Evolutionary conservation across 2,113 vertebrate genomes (phyloP).

Genomic region (Nannospalax galili): DNA sequence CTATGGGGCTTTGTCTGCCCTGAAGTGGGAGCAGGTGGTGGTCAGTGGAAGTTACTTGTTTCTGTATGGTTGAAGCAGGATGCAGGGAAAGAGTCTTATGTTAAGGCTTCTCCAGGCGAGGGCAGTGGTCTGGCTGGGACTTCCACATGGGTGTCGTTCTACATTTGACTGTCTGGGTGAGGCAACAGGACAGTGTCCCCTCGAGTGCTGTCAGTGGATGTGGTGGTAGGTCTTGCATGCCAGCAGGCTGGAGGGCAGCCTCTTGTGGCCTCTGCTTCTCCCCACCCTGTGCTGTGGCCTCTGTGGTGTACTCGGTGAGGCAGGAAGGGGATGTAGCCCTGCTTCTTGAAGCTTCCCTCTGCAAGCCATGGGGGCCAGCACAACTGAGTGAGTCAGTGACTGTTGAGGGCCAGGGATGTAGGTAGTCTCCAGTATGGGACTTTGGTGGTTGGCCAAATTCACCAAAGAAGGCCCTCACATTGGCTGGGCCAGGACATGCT

Average conservation of each 20-base stretch:
- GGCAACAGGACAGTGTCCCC: too few species aligned
- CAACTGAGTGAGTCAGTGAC: background rate
- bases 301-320: background rate
- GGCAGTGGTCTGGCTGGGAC: background rate
- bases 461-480: background rate
- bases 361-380: too few species aligned
- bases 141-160: background rate
- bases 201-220: too few species aligned
- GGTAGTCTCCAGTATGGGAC: background rate
- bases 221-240: fast-evolving
- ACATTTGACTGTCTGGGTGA: background rate
- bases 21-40: background rate
- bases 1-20: background rate
- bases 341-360: background rate
- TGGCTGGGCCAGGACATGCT: background rate
- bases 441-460: background rate
- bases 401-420: background rate
- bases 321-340: background rate
- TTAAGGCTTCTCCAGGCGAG: background rate
- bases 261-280: background rate
- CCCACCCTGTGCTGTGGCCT: fast-evolving
- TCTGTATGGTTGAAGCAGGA: too few species aligned
- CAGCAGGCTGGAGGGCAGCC: background rate
- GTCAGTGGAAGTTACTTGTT: background rate
- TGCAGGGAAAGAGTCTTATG: too few species aligned